Base-by-base conservation (phyloP, 2,113 vertebrate genomes). In the Notarius quadriscutis region DNA sequence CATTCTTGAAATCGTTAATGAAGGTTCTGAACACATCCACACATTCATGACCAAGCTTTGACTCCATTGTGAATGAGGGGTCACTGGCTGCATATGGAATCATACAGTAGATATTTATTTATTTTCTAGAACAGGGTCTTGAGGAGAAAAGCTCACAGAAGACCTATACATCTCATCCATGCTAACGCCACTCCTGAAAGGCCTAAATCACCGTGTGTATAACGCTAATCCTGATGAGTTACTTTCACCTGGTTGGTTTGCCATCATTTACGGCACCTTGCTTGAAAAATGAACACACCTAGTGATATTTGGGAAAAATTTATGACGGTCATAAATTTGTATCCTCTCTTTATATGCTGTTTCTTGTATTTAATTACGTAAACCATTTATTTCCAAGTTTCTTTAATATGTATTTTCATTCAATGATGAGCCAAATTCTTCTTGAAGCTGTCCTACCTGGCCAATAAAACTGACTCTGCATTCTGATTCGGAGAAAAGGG, bases 1-100 rank as follows among this genome's bases (percentile, higher is more conserved):
- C 83, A 84, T 84, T 67, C 85, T 50, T 87, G 55, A 51, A 41
- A 84, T 81, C 83, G 69, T 85, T 84, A 87, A 80, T 81, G n/a
- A 30, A 48, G 55, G 18, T 55, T 84, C 81, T 72, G 41, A 87
- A 89, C 85, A 87, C 85, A 86, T 27, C 62, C 22, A 79, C 57
- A 67, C 71, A 48, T 22, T 14, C 34, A 10, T 89, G 86, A 69
- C 83, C n/a, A 57, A 69, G 67, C 62, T 82, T 87, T 81, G 85
- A 77, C 86, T 87, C 53, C 6, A 27, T 55, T 55, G 75, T 75
- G 20, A 87, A 48, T 2, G 34, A 84, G 67, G 81, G 86, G 86
- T 87, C 53, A 81, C 48, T 48, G 50, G 20, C 34, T 41, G 51
- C 86, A 58, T 63, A 41, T 81, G 79, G 18, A 81, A 62, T 81